These are phyloP conservation scores for Diglossa brunneiventris DNA, from an alignment of 2,113 vertebrate species.

Conservation along the genomic window DNA sequence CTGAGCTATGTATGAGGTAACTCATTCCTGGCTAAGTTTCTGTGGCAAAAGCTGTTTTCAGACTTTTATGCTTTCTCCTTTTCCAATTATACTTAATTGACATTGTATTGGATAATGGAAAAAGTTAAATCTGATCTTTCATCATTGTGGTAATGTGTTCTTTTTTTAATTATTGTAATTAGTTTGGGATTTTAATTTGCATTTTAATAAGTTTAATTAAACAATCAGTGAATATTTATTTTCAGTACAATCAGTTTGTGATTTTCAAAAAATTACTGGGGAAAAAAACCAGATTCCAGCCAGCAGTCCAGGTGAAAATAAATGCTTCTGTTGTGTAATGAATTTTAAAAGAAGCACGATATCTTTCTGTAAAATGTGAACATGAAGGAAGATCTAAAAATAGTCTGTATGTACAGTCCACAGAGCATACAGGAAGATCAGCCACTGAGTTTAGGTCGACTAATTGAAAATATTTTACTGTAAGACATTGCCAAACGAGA, in stretches of 20 bases:
- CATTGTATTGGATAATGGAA: neutral
- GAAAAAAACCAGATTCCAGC: neutral
- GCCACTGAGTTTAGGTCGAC: neutral
- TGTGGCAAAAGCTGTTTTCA: neutral
- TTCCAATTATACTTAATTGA: slow-evolving; percentile 22
- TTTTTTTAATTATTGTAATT: neutral
- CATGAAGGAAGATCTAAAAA: neutral
- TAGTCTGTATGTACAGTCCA: neutral
- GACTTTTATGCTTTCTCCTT: neutral
- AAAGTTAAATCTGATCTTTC: slow-evolving; percentile 24
- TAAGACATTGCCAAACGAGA: neutral
- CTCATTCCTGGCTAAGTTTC: neutral
- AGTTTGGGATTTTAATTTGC: slow-evolving; percentile 19
- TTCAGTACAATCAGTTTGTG: neutral
- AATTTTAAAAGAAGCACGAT: neutral
- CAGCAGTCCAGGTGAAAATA: neutral
- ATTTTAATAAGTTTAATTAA: slow-evolving; percentile 49
- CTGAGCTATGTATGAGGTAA: neutral
- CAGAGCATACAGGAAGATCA: neutral
- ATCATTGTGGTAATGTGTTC: neutral
- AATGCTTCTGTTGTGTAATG: neutral
- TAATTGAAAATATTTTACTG: neutral
- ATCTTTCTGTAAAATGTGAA: neutral
- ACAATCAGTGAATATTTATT: slow-evolving; percentile 22
- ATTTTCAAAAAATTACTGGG: neutral